phyloP scores from a whole-genome alignment of 2,888 invertebrate genomes.

The Drosophila anomelani region DNA sequence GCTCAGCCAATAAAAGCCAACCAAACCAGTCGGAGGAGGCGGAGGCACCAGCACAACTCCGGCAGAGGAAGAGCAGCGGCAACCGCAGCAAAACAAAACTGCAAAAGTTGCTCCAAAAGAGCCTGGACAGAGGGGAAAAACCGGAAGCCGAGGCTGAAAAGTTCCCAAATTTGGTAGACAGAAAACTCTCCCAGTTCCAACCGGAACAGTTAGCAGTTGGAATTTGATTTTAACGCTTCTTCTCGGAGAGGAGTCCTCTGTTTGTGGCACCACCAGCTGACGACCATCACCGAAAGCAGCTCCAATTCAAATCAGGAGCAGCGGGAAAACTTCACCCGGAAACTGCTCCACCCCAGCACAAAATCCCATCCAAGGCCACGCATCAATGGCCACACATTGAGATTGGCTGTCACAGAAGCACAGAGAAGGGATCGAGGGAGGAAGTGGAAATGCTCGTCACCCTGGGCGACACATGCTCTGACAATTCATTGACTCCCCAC shows the following conservation, averaged over 20 bases:
- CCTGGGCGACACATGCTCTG: conserved; percentile 58
- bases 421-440: not conserved
- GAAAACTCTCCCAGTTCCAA: conserved; percentile 19
- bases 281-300: conserved; percentile 27
- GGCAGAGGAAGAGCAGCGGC: conserved; percentile 28
- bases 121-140: conserved; percentile 9
- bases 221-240: conserved; percentile 72
- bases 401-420: conserved; percentile 55
- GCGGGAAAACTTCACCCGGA: conserved; percentile 6
- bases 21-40: conserved; percentile 40
- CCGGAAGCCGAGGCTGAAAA: conserved; percentile 53
- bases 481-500: conserved; percentile 57
- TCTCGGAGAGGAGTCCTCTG: conserved; percentile 23
- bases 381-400: conserved; percentile 51
- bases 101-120: conserved; percentile 56
- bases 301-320: conserved; percentile 17
- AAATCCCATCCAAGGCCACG: conserved; percentile 11
- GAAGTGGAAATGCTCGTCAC: conserved; percentile 51
- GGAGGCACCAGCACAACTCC: conserved; percentile 38
- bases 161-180: conserved; percentile 68
- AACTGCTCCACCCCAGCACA: too few relatives aligned
- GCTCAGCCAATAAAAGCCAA: conserved; percentile 64
- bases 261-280: conserved; percentile 39
- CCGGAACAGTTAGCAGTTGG: conserved; percentile 61
- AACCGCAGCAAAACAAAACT: conserved; percentile 67